These are phyloP conservation scores for Ylistrum balloti DNA, from an alignment of 1,140 invertebrate species.

Conservation along the genomic window DNA sequence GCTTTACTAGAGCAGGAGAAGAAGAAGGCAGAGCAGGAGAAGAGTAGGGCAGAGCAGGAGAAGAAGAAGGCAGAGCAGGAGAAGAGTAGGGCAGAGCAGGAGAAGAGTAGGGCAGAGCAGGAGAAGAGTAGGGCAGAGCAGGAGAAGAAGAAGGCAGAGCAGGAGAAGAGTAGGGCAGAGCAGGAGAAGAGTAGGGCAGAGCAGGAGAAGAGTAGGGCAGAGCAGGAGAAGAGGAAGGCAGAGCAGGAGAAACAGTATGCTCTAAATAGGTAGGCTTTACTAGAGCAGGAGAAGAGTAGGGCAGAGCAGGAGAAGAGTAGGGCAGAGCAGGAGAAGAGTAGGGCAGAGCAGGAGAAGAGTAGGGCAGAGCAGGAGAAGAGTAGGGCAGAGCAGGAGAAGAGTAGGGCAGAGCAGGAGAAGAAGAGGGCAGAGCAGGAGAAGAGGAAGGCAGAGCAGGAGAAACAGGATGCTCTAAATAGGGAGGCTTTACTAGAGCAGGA, in stretches of 20 bases:
- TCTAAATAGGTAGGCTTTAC: neutral
- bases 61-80: neutral
- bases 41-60: neutral
- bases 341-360: neutral
- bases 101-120: too few relatives aligned
- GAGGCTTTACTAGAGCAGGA: neutral
- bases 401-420: neutral
- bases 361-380: neutral
- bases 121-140: neutral
- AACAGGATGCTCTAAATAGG: too few relatives aligned
- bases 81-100: neutral
- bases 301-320: neutral
- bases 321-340: neutral
- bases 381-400: neutral
- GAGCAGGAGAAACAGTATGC: neutral
- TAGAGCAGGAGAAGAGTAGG: constrained; percentile 11
- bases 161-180: constrained; percentile 12
- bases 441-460: neutral
- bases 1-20: neutral
- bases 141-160: neutral
- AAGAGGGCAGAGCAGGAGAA: too few relatives aligned
- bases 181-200: neutral
- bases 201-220: neutral
- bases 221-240: neutral
- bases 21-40: neutral